Evolutionary conservation across 2,888 invertebrate species (phyloP).

Genomic region (Alcis repandata): DNA sequence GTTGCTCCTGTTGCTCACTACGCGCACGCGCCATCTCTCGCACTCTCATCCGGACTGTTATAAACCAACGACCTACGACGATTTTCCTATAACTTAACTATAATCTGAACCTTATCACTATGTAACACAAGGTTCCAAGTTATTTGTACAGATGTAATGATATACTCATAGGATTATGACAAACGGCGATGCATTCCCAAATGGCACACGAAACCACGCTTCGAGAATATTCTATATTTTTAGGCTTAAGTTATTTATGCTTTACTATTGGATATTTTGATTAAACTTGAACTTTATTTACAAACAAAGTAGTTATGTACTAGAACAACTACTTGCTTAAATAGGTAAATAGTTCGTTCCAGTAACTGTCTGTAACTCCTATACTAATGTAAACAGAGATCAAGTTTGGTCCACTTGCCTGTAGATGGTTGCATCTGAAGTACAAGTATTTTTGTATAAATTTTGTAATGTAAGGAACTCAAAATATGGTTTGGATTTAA

Average conservation of each 20-base stretch:
- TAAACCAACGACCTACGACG: slow-evolving; percentile 13
- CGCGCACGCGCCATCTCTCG: slow-evolving; percentile 60
- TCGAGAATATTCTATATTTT: slow-evolving; percentile 19
- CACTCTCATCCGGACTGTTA: slow-evolving; percentile 16
- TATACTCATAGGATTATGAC: slow-evolving; percentile 29
- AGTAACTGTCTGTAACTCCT: slow-evolving; percentile 1
- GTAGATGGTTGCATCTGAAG: slow-evolving; percentile 67
- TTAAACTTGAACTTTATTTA: slow-evolving; percentile 30
- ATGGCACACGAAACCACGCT: slow-evolving; percentile 26
- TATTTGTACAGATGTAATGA: slow-evolving; percentile 11
- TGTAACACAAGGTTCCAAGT: slow-evolving; percentile 15
- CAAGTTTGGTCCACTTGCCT: slow-evolving; percentile 54
- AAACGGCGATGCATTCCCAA: slow-evolving; percentile 17
- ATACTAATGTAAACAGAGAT: slow-evolving; percentile 6
- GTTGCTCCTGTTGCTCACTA: slow-evolving; percentile 69
- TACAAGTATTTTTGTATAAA: slow-evolving; percentile 55
- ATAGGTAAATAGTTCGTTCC: not conserved
- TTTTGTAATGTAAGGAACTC: not conserved
- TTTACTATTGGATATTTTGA: slow-evolving; percentile 52
- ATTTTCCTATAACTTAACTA: not conserved
- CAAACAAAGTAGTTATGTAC: not conserved
- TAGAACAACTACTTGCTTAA: not conserved
- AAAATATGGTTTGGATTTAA: slow-evolving; percentile 5
- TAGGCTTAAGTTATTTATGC: slow-evolving; percentile 26
- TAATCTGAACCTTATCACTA: slow-evolving; percentile 19